Evolutionary conservation across 2,113 vertebrate genomes (phyloP).

Genomic region (Gobius niger): DNA sequence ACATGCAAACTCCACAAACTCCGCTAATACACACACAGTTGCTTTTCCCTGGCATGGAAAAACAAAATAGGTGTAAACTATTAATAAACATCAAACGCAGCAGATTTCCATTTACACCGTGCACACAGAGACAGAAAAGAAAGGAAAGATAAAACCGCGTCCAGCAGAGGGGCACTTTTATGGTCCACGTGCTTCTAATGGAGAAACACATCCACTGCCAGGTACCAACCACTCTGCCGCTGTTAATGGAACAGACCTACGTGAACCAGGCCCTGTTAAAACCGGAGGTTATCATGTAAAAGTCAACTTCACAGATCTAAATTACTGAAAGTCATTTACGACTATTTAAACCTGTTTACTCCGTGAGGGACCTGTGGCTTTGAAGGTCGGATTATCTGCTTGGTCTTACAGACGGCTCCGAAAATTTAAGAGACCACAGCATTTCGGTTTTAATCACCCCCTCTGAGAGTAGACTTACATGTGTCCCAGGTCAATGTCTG

Average conservation of each 20-base stretch:
- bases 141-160: constrained; percentile 39
- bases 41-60: too few species aligned
- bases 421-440: not conserved
- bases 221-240: constrained; percentile 41
- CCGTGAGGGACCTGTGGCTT: constrained; percentile 19
- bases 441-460: not conserved
- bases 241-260: constrained; percentile 54
- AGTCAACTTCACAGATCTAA: constrained; percentile 45
- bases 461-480: too few species aligned
- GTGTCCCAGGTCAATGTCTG: constrained; percentile 7
- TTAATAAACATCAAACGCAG: not conserved
- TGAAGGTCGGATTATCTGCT: constrained; percentile 31
- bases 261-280: constrained; percentile 50
- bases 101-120: not conserved
- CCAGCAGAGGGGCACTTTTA: constrained; percentile 49
- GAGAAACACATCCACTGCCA: constrained; percentile 8
- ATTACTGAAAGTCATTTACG: constrained; percentile 22
- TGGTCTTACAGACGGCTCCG: not conserved
- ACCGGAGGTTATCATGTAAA: constrained; percentile 46
- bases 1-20: too few species aligned
- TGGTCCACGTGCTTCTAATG: constrained; percentile 61
- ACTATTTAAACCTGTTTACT: constrained; percentile 4
- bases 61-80: too few species aligned
- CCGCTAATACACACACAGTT: too few species aligned
- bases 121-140: constrained; percentile 32